These are phyloP conservation scores for Rallus crepitans DNA, from an alignment of 2,797 vertebrate genomes.

Conservation along the genomic window DNA sequence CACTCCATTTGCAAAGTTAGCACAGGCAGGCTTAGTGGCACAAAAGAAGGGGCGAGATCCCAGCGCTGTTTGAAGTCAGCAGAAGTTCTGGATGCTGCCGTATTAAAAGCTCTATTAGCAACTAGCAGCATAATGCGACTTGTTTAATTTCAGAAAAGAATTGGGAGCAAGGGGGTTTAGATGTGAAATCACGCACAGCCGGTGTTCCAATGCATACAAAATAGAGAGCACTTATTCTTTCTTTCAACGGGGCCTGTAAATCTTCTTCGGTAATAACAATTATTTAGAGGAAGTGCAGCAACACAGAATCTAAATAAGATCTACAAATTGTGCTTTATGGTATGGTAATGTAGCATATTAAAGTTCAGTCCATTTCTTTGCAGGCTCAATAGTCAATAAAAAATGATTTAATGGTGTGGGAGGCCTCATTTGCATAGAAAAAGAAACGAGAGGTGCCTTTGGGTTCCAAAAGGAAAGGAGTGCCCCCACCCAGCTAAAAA, in stretches of 20 bases:
- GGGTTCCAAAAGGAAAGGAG: background rate
- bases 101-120: conserved; percentile 30
- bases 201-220: background rate
- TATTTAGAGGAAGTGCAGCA: conserved; percentile 53
- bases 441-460: conserved; percentile 21
- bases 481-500: conserved; percentile 33
- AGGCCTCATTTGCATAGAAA: conserved; percentile 49
- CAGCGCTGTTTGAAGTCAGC: background rate
- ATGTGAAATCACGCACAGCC: background rate
- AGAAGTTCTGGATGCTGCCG: background rate
- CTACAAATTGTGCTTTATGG: conserved; percentile 55
- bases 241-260: conserved; percentile 22
- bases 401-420: conserved; percentile 38
- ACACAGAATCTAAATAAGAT: conserved; percentile 59
- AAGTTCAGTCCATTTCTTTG: conserved; percentile 44
- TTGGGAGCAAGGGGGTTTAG: background rate
- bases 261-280: conserved; percentile 52
- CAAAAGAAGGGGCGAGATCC: background rate
- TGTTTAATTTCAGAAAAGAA: background rate
- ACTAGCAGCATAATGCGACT: background rate
- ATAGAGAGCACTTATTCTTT: background rate
- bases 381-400: conserved; percentile 46
- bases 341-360: conserved; percentile 34
- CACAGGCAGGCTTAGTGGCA: background rate
- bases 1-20: background rate